Percentiles rank a stretch among this genome's conserved stretches.
phyloP scores from a whole-genome alignment of 2,113 vertebrate species.

The Mastomys natalensis region DNA sequence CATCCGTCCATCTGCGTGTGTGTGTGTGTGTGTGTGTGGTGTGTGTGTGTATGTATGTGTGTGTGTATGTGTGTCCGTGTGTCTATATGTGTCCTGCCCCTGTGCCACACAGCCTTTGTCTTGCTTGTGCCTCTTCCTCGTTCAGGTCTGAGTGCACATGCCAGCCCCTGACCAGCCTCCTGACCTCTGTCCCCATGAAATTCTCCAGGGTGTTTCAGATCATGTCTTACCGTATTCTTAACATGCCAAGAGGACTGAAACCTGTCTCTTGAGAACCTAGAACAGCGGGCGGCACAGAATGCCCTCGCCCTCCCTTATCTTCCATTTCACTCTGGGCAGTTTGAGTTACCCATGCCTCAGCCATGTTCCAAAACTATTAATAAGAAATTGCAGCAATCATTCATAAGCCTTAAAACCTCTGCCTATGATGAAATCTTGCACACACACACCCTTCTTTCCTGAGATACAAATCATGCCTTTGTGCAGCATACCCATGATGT shows the following conservation, averaged over 20 bases:
- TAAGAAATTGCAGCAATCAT: neutral
- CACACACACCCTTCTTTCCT: neutral
- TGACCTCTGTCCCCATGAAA: neutral
- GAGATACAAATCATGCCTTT: neutral
- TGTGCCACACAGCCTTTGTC: neutral
- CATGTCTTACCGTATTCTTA: neutral
- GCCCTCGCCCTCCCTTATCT: accelerated
- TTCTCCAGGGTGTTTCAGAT: neutral
- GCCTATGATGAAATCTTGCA: neutral
- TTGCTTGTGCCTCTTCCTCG: accelerated
- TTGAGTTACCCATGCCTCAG: neutral
- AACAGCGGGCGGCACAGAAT: neutral
- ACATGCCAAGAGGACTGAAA: neutral
- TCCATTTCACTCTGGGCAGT: neutral
- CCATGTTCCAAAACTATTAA: neutral
- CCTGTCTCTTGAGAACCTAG: neutral
- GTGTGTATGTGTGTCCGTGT: too few relatives aligned
- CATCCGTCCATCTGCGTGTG: too few relatives aligned
- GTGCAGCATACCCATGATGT: neutral
- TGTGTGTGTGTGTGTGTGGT: too few relatives aligned
- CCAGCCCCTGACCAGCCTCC: neutral
- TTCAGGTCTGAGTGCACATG: neutral
- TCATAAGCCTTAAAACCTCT: neutral
- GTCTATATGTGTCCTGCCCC: neutral
- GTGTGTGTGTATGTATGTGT: too few relatives aligned